Evolutionary conservation across 2,113 vertebrate species (phyloP).

Genomic region (Suncus etruscus): DNA sequence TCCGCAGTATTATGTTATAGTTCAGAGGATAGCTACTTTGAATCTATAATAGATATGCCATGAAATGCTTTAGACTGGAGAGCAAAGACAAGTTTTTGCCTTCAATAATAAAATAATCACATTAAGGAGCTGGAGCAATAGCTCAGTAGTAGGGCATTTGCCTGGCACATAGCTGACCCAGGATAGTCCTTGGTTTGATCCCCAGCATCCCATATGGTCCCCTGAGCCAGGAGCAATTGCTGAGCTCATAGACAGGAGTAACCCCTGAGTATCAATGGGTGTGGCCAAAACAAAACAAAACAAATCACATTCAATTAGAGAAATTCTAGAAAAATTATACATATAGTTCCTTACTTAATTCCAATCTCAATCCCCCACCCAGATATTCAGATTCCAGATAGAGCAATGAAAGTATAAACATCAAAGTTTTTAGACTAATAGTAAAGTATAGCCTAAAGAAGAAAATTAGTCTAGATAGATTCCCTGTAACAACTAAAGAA

Average conservation of each 20-base stretch:
- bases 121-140: background rate
- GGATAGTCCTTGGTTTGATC: no score
- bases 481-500: slow-evolving; percentile 38
- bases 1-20: background rate
- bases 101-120: background rate
- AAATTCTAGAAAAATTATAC: slow-evolving; percentile 8
- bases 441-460: background rate
- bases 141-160: no score
- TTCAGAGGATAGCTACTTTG: background rate
- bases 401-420: background rate
- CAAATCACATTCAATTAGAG: background rate
- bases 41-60: background rate
- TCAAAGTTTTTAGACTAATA: background rate
- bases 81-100: slow-evolving; percentile 8
- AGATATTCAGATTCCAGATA: background rate
- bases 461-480: background rate
- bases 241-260: no score
- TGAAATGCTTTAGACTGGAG: background rate
- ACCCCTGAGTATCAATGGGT: no score
- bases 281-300: no score
- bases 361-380: no score
- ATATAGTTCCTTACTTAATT: background rate
- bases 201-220: no score
- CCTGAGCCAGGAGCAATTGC: no score
- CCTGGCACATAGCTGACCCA: no score